Percentiles rank a stretch among this genome's conserved stretches.
Conservation (phyloP, 2,113 vertebrate species). For the Mixornis gularis region DNA sequence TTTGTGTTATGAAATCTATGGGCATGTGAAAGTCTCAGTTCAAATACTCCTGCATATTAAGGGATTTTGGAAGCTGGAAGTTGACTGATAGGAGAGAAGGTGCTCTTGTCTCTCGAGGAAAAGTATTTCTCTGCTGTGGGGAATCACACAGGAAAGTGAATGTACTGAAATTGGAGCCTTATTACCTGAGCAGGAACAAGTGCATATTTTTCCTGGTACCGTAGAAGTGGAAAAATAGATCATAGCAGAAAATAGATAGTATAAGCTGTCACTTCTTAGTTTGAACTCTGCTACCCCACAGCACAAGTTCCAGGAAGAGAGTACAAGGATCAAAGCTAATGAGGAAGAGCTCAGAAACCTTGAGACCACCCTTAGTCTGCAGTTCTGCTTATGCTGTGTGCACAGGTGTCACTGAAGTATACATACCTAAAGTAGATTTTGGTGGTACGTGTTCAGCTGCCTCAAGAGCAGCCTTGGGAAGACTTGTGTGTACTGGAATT, state of each 20-base stretch:
- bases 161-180: not conserved
- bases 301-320: not conserved
- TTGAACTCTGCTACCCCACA: not conserved
- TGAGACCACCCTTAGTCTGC: not conserved
- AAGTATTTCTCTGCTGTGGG: not conserved
- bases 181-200: not conserved
- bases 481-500: not conserved
- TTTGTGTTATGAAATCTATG: not conserved
- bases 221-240: not conserved
- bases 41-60: not conserved
- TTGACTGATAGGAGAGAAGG: not conserved
- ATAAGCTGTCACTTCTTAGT: not conserved
- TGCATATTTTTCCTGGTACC: not conserved
- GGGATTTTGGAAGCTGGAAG: not conserved
- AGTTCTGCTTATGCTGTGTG: not conserved
- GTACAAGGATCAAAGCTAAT: accelerated
- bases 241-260: not conserved
- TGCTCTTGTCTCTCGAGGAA: not conserved
- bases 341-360: not conserved
- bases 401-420: not conserved
- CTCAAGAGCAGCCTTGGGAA: not conserved
- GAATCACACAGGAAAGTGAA: not conserved
- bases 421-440: not conserved
- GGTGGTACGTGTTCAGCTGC: not conserved
- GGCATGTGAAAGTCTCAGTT: not conserved